Percentiles rank a stretch among this genome's conserved stretches.
These are phyloP conservation scores for Leucozona laternaria DNA, from an alignment of 2,888 invertebrate species.

Conservation along the genomic window DNA sequence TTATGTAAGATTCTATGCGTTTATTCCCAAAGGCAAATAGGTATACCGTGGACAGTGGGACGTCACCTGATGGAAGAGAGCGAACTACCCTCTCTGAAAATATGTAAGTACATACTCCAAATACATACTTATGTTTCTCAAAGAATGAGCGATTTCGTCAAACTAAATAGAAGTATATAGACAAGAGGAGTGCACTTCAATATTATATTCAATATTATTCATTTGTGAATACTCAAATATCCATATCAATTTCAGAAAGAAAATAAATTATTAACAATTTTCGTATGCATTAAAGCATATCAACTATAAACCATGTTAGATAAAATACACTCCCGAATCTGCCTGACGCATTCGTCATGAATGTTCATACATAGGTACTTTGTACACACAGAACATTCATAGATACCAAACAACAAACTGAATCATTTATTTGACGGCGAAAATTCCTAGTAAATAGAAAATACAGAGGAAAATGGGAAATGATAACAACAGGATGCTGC, in stretches of 20 bases:
- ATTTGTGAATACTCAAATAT: not conserved
- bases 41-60: too few relatives aligned
- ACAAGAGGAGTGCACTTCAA: too few relatives aligned
- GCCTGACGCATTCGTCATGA: not conserved
- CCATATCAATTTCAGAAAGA: not conserved
- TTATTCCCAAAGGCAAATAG: too few relatives aligned
- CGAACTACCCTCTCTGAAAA: too few relatives aligned
- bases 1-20: too few relatives aligned
- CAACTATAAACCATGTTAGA: conserved; percentile 19
- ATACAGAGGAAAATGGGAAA: conserved; percentile 53
- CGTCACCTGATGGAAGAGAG: too few relatives aligned
- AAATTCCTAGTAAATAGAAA: conserved; percentile 32
- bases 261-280: conserved; percentile 7
- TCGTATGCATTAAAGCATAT: conserved; percentile 11
- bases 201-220: too few relatives aligned
- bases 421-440: conserved; percentile 57
- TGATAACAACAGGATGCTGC: conserved; percentile 73
- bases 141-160: too few relatives aligned
- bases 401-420: conserved; percentile 11
- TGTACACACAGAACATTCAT: not conserved
- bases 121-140: too few relatives aligned
- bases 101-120: too few relatives aligned
- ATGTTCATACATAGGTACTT: not conserved
- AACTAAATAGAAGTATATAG: too few relatives aligned
- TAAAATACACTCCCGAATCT: conserved; percentile 22